Conservation (phyloP, 2,113 vertebrate species). For the Saguinus imperator region DNA sequence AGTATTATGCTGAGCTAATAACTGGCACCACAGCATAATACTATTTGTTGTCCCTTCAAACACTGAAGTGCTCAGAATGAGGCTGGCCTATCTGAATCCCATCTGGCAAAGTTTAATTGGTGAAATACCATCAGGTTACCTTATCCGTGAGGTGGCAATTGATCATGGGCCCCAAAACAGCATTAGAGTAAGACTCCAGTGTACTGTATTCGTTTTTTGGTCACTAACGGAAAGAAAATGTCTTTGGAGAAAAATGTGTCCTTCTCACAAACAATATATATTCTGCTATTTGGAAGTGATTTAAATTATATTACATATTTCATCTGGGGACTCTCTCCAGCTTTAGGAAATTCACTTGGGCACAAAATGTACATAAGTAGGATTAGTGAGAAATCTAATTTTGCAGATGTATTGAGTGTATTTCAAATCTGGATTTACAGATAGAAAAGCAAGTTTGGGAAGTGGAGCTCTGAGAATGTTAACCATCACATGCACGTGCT, state of each 20-base stretch:
- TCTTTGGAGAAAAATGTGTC: constrained; percentile 46
- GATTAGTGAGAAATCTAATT: constrained; percentile 75
- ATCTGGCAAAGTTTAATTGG: constrained; percentile 10
- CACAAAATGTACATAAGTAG: constrained; percentile 71
- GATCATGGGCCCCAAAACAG: not conserved
- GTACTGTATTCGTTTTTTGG: constrained; percentile 16
- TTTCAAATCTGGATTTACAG: constrained; percentile 75
- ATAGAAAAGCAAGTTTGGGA: constrained; percentile 63
- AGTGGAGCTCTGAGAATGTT: constrained; percentile 53
- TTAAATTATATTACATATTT: constrained; percentile 70
- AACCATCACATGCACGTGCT: constrained; percentile 45
- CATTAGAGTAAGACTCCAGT: constrained; percentile 14
- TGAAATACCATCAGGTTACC: constrained; percentile 27
- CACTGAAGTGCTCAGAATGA: not conserved
- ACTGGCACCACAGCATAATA: not conserved
- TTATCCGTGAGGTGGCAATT: constrained; percentile 19
- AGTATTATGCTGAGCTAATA: constrained; percentile 22
- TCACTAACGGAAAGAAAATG: constrained; percentile 58
- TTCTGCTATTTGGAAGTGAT: constrained; percentile 62
- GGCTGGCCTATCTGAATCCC: not conserved
- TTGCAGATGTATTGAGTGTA: constrained; percentile 58
- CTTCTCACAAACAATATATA: constrained; percentile 65
- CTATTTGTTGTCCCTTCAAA: constrained; percentile 42
- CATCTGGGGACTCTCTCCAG: constrained; percentile 60
- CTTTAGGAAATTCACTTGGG: constrained; percentile 65